These are phyloP conservation scores for Eilema sororculum DNA, from an alignment of 2,888 invertebrate genomes.

Conservation along the genomic window DNA sequence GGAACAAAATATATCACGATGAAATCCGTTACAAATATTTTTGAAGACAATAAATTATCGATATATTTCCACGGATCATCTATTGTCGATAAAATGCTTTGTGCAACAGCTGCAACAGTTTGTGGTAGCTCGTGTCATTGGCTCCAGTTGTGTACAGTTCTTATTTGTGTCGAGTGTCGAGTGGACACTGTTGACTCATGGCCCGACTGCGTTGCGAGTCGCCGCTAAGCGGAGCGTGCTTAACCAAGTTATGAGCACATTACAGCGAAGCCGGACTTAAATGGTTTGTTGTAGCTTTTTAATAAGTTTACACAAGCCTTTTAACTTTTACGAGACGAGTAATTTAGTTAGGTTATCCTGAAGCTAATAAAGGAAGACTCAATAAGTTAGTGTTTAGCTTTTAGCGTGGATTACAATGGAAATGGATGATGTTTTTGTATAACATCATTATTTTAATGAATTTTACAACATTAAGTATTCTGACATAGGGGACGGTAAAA, in stretches of 20 bases:
- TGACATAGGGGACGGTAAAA: no score
- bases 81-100: neutral
- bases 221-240: neutral
- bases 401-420: neutral
- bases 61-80: neutral
- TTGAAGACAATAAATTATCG: neutral
- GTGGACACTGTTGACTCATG: slow-evolving; percentile 1
- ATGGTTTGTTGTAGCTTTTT: slow-evolving; percentile 11
- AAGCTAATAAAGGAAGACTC: neutral
- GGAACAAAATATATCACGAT: no score
- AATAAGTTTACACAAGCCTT: slow-evolving; percentile 1
- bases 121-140: slow-evolving; percentile 8
- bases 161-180: neutral
- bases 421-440: neutral
- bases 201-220: neutral
- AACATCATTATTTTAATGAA: no score
- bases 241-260: neutral
- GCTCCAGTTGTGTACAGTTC: slow-evolving; percentile 3
- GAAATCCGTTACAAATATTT: no score
- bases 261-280: neutral
- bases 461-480: no score
- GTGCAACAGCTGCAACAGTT: neutral
- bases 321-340: neutral
- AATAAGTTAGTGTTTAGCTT: neutral
- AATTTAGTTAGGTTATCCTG: neutral